Percentiles rank a stretch among this genome's conserved stretches.
Conservation (phyloP, 2,113 vertebrate genomes). For the Heptranchias perlo region DNA sequence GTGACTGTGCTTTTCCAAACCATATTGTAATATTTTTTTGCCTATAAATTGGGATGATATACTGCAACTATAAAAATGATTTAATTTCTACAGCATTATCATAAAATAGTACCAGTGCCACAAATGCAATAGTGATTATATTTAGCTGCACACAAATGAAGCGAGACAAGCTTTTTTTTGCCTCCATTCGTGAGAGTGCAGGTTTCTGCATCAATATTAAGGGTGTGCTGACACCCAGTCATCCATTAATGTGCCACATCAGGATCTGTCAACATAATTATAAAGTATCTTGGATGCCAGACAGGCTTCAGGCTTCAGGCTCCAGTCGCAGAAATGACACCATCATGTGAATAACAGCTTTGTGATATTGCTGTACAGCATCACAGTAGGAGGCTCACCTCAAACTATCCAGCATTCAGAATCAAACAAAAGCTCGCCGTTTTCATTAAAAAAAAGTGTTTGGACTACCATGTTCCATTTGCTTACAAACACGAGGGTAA, state of each 20-base stretch:
- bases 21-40: background rate
- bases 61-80: background rate
- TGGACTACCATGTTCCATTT: background rate
- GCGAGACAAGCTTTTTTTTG: background rate
- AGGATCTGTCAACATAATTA: background rate
- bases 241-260: background rate
- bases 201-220: background rate
- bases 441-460: background rate
- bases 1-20: conserved; percentile 44
- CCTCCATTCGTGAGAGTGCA: background rate
- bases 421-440: background rate
- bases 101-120: background rate
- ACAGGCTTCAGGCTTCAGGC: background rate
- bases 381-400: background rate
- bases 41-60: background rate
- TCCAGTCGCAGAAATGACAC: background rate
- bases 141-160: background rate
- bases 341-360: background rate
- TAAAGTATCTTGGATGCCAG: background rate
- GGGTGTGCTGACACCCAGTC: background rate
- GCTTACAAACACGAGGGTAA: background rate
- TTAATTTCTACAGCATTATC: background rate
- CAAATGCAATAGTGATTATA: background rate
- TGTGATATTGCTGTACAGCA: background rate
- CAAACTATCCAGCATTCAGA: background rate